Percentiles rank a stretch among this genome's conserved stretches.
Conservation (phyloP, 2,797 vertebrate genomes). For the Fringilla coelebs region DNA sequence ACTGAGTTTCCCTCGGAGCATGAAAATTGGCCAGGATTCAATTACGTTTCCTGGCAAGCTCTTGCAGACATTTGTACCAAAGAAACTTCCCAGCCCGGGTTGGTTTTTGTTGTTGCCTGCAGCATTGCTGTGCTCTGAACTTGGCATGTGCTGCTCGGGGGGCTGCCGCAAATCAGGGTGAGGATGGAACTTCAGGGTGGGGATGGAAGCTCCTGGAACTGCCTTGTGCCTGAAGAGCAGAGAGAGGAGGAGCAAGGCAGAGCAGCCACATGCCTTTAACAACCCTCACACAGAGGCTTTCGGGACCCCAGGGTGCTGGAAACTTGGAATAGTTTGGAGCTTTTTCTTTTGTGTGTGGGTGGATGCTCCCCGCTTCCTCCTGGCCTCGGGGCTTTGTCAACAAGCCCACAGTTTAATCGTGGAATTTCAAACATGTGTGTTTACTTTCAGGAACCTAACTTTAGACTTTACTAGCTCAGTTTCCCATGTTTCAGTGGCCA, state of each 20-base stretch:
- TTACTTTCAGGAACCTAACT: slow-evolving; percentile 38
- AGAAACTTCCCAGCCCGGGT: background rate
- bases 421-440: slow-evolving; percentile 37
- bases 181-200: background rate
- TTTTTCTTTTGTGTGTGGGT: slow-evolving; percentile 13
- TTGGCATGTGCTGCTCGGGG: background rate
- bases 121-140: background rate
- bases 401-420: background rate
- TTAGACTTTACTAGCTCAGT: background rate
- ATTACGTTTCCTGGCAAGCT: slow-evolving; percentile 41
- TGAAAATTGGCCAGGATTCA: slow-evolving; percentile 35
- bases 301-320: slow-evolving; percentile 34
- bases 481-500: slow-evolving; percentile 6
- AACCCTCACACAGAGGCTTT: background rate
- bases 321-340: slow-evolving; percentile 20
- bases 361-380: slow-evolving; percentile 29
- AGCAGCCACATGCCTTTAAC: background rate
- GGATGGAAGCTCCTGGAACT: background rate
- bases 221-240: background rate
- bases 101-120: slow-evolving; percentile 2
- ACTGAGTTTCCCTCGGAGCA: slow-evolving; percentile 43
- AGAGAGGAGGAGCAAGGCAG: background rate
- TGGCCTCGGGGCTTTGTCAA: background rate
- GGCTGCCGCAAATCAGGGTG: background rate
- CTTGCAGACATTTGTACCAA: background rate